Evolutionary conservation across 2,888 invertebrate species (phyloP).

Genomic region (Cyrtodaria siliqua): DNA sequence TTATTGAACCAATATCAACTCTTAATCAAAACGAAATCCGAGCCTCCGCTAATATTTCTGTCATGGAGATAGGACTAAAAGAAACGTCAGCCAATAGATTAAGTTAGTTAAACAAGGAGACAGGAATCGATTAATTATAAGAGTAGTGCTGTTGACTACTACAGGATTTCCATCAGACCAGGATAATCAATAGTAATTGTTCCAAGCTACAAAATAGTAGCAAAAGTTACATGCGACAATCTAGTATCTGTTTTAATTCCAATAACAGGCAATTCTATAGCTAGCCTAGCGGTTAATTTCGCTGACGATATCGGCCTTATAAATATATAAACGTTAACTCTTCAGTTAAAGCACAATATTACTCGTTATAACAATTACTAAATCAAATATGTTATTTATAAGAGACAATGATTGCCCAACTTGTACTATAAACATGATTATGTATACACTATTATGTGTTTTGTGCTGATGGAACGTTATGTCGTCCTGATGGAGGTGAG

Average conservation of each 20-base stretch:
- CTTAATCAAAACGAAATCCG: too few relatives aligned
- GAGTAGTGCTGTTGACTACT: slow-evolving; percentile 58
- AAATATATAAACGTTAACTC: too few relatives aligned
- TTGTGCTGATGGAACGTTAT: too few relatives aligned
- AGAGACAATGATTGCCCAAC: too few relatives aligned
- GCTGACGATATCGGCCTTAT: background rate
- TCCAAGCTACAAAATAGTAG: slow-evolving; percentile 42
- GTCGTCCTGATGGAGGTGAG: too few relatives aligned
- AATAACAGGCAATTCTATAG: slow-evolving; percentile 14
- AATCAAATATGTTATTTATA: too few relatives aligned
- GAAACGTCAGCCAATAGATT: slow-evolving; percentile 5
- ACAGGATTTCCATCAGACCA: slow-evolving; percentile 54
- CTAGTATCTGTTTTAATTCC: slow-evolving; percentile 15
- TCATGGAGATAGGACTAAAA: background rate
- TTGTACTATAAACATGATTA: too few relatives aligned
- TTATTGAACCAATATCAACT: too few relatives aligned
- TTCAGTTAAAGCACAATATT: too few relatives aligned
- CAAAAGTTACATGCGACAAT: slow-evolving; percentile 34
- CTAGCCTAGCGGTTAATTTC: background rate
- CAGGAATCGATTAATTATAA: slow-evolving; percentile 67
- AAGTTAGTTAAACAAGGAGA: slow-evolving; percentile 48
- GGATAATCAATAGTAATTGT: slow-evolving; percentile 63
- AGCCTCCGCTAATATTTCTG: background rate
- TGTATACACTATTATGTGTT: too few relatives aligned
- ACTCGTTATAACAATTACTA: too few relatives aligned